Conservation (phyloP, 2,797 vertebrate species). For the Graptemys geographica region DNA sequence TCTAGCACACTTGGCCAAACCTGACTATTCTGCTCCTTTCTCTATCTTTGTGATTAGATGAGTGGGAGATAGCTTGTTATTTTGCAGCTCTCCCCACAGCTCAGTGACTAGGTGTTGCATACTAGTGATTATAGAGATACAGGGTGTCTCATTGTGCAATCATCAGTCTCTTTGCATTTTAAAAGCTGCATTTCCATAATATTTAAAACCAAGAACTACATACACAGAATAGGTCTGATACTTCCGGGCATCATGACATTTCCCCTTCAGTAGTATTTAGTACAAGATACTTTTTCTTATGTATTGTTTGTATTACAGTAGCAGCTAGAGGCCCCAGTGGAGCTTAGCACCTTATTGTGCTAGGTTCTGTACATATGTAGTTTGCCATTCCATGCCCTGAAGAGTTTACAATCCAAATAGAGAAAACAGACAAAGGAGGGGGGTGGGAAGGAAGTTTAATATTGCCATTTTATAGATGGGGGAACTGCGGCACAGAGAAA, state of each 20-base stretch:
- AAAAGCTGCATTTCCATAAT: neutral
- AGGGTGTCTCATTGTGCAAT: neutral
- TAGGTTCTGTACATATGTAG: neutral
- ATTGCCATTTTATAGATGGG: neutral
- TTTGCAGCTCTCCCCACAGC: neutral
- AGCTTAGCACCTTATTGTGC: neutral
- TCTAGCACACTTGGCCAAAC: neutral
- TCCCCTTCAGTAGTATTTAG: neutral
- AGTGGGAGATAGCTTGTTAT: neutral
- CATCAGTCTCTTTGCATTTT: fast-evolving
- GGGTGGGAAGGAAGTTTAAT: neutral
- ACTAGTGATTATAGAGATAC: neutral
- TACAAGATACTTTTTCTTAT: neutral
- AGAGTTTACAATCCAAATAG: neutral
- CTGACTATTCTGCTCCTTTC: neutral
- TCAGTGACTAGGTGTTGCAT: conserved; percentile 34
- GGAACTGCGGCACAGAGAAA: no score
- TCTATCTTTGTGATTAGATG: neutral
- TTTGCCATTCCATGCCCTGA: neutral
- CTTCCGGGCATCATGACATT: neutral
- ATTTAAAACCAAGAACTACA: neutral
- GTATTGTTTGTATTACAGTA: neutral
- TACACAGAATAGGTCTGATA: neutral
- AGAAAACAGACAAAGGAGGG: neutral
- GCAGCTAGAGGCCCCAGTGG: neutral